Percentiles rank a stretch among this genome's conserved stretches.
Conservation (phyloP, 2,113 vertebrate species). For the Lasiurus borealis region DNA sequence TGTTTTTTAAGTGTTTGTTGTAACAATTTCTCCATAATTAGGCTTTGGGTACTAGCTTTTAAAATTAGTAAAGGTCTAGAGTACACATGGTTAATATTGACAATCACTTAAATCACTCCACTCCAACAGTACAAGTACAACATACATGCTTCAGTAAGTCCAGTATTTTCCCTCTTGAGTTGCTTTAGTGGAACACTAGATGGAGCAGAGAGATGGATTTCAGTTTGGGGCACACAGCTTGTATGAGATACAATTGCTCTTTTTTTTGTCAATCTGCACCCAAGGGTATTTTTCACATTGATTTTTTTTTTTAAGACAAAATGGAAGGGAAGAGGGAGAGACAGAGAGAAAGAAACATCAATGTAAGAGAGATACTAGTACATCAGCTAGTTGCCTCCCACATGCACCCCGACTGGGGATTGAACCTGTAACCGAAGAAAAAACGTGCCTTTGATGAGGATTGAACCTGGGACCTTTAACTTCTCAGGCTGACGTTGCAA, state of each 20-base stretch:
- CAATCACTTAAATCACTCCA: neutral
- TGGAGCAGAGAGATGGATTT: neutral
- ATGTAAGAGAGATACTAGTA: no score
- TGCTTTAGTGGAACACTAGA: neutral
- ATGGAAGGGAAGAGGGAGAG: no score
- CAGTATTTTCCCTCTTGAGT: neutral
- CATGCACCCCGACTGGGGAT: no score
- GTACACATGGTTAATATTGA: neutral
- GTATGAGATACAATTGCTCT: neutral
- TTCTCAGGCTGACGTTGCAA: no score
- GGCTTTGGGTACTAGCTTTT: slow-evolving; percentile 37
- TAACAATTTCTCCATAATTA: slow-evolving; percentile 10
- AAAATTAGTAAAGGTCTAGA: neutral
- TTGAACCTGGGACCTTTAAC: no score
- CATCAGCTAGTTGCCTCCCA: no score
- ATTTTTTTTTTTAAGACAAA: no score
- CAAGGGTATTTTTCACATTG: no score
- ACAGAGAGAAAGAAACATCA: no score
- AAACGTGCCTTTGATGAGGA: no score
- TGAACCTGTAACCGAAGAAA: no score
- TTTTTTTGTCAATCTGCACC: no score
- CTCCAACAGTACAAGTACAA: neutral
- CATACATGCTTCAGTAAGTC: neutral
- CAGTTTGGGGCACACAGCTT: neutral
- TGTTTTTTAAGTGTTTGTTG: neutral